phyloP scores from a whole-genome alignment of 2,113 vertebrate species.

The Psilopsiagon aymara region DNA sequence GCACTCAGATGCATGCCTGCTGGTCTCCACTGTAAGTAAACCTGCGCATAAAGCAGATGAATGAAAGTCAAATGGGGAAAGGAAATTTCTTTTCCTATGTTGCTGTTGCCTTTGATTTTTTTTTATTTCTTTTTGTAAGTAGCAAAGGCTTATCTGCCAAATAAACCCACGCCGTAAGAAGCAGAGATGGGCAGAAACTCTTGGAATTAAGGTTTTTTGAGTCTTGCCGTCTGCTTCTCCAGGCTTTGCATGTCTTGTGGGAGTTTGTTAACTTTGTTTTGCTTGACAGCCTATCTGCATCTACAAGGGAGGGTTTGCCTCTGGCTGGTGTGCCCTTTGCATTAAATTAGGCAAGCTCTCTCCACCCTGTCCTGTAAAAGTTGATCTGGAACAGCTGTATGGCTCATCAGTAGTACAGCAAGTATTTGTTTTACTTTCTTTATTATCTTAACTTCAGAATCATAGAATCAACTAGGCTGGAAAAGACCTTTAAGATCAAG shows the following conservation, averaged over 20 bases:
- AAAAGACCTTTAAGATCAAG: not conserved
- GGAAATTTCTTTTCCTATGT: conserved; percentile 10
- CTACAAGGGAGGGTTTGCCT: not conserved
- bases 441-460: not conserved
- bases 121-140: not conserved
- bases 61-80: not conserved
- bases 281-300: conserved; percentile 1
- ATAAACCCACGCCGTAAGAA: conserved; percentile 6
- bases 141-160: conserved; percentile 7
- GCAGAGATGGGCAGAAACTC: not conserved
- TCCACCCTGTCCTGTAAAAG: not conserved
- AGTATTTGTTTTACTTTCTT: not conserved
- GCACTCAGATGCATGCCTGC: not conserved
- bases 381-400: not conserved
- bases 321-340: not conserved
- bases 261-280: conserved; percentile 18
- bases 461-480: not conserved
- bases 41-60: not conserved
- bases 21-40: conserved; percentile 44
- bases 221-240: not conserved
- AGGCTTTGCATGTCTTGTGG: not conserved
- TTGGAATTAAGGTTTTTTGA: conserved; percentile 20
- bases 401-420: not conserved
- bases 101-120: not conserved
- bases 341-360: not conserved